Evolutionary conservation across 2,113 vertebrate genomes (phyloP).

Genomic region (Pseudolaguvia tuberculata): DNA sequence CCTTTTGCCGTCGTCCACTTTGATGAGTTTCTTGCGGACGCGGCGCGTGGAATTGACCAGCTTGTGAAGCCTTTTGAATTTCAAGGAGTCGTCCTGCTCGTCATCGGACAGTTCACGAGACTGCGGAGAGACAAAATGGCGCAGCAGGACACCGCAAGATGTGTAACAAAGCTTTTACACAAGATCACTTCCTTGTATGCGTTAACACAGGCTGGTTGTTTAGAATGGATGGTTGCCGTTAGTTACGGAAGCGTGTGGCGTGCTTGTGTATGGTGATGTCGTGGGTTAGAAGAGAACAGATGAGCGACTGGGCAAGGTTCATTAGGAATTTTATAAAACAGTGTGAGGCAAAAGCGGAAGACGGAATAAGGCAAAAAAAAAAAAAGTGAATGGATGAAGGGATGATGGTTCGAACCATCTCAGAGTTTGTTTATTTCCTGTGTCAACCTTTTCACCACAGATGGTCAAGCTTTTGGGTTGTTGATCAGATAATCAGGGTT

Average conservation of each 20-base stretch:
- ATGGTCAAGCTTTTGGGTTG: no score
- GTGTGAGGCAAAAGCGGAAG: neutral
- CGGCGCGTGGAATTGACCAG: conserved; percentile 95
- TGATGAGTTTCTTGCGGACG: conserved; percentile 93
- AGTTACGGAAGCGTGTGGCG: conserved; percentile 21
- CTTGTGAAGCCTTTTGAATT: conserved; percentile 96
- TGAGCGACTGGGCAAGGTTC: neutral
- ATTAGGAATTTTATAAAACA: neutral
- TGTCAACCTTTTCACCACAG: no score
- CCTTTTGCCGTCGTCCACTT: conserved; percentile 94
- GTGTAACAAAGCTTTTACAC: no score
- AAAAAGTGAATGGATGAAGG: no score
- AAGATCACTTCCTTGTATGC: no score
- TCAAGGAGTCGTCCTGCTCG: conserved; percentile 93
- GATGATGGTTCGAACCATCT: no score
- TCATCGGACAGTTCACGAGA: conserved; percentile 96
- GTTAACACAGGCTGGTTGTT: neutral
- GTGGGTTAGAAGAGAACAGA: conserved; percentile 13
- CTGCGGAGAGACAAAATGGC: conserved; percentile 71
- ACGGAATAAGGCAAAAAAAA: no score
- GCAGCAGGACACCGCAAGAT: no score
- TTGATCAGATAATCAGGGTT: no score
- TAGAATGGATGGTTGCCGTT: conserved; percentile 30
- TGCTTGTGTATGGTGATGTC: conserved; percentile 9
- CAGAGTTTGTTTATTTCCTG: no score